Evolutionary conservation across 2,113 vertebrate species (phyloP), one percentile per base, ranked within the genome.

Genomic region (Toxostoma redivivum): DNA sequence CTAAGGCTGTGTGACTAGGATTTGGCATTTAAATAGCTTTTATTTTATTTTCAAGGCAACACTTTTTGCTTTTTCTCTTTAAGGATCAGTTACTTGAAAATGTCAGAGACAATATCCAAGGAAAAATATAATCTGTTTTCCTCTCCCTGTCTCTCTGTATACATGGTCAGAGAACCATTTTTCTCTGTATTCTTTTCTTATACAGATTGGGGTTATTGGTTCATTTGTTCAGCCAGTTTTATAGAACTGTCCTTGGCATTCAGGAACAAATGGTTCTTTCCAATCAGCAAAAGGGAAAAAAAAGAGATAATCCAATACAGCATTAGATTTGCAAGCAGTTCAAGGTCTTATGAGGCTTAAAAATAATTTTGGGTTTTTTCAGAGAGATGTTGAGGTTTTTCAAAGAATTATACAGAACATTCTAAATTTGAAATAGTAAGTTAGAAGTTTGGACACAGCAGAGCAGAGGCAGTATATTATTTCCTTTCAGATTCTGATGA

Each of bases 271-370:
- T 77, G 76, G 72, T 90, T 92, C 86, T 93, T 87, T 76, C 86
- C 66, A 91, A 93, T 93, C 83, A 96, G 90, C 88, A 93, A 87
- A 96, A 93, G 73, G 38, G 66, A 93, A 80, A 94, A 88, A 90
- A 93, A 93, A 93, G 57, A 88, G 79, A 96, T 96, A 94, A 96
- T 88, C 60, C 76, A 94, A 74, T 88, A 88, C 44, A 45, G 85
- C 53, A n/a, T 70, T 90, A 83, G 82, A 86, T 95, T 93, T 90
- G 90, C 60, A 73, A 96, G 94, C 27, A 70, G 60, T 90, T 94
- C 76, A 90, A 88, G 90, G 85, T 94, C 82, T 94, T 93, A 88
- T 3, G 14, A 38, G 56, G 31, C n/a, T 88, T 81, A 88, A 80
- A 74, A 45, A 90, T 53, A 3, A 7, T 47, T 61, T 66, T 81